Base-by-base conservation (phyloP, 2,113 vertebrate genomes). In the Prionailurus bengalensis region DNA sequence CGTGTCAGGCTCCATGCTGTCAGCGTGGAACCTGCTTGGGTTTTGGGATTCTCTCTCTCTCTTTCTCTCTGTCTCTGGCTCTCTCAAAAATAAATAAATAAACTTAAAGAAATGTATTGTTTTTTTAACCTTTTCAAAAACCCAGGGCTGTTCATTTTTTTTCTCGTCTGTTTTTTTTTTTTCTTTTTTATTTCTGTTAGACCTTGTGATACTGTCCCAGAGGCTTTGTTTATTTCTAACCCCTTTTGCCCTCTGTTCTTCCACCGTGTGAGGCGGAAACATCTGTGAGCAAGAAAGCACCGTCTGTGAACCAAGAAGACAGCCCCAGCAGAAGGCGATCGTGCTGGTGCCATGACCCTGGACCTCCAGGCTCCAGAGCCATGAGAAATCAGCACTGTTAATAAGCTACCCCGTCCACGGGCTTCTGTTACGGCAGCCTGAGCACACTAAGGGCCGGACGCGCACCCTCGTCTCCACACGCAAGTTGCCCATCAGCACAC, bases 381-480 rank as follows among this genome's bases (percentile, higher is more conserved):
- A 1, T 17, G 87, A 78, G 39, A 48, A 63, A 12, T 17, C 9
- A 19, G 0, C 1, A 0, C 14, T 3, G 23, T 36, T 11, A 1
- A 2, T 3, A 14, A 65, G 42, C 42, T 0, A 0, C 58, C 42
- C 42, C 0, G 1, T 3, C 31, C 48, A 5, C 0, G 15, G 42
- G 0, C 15, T n/a, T 14, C n/a, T 51, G 42, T 5, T 1, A 6
- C 2, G 4, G 87, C 29, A 4, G 71, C 31, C 19, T 25, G 55
- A 63, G 51, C 19, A 4, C 27, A 2, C 4, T 1, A 1, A 27
- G 42, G 55, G 42, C 70, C 12, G 16, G 55, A 14, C 21, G 13
- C 27, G 13, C 15, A 4, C 29, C 2, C 48, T 19, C 21, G 1
- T 0, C 11, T 3, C 23, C 36, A 7, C 11, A 2, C 0, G 0